Evolutionary conservation across 1,140 invertebrate species (phyloP).

Genomic region (Solenopsis fugax): DNA sequence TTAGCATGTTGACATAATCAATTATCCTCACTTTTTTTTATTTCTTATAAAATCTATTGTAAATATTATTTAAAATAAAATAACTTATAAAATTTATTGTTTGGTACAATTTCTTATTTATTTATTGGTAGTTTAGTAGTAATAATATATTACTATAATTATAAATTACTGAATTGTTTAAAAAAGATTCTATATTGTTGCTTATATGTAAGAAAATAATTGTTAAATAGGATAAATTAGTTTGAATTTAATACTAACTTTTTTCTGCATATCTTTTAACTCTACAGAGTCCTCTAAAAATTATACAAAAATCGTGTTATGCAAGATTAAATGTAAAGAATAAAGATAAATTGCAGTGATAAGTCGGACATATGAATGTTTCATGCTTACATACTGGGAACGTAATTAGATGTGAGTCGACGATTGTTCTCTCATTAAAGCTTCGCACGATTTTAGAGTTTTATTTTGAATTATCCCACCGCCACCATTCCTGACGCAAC

Average conservation of each 20-base stretch:
- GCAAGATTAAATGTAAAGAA: background rate
- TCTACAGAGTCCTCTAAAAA: background rate
- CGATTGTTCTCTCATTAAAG: conserved; percentile 1
- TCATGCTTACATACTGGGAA: background rate
- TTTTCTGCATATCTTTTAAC: too few species aligned
- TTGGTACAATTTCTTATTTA: too few species aligned
- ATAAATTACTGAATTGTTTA: too few species aligned
- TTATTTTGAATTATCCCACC: conserved; percentile 28
- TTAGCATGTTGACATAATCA: background rate
- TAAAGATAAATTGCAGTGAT: background rate
- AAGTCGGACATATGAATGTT: background rate
- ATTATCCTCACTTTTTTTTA: background rate
- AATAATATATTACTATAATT: too few species aligned
- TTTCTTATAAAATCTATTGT: too few species aligned
- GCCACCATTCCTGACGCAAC: background rate
- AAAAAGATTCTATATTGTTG: too few species aligned
- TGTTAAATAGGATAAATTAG: too few species aligned
- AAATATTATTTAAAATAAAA: too few species aligned
- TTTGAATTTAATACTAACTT: too few species aligned
- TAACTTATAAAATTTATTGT: too few species aligned
- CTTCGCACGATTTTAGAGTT: conserved; percentile 19
- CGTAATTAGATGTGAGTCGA: background rate
- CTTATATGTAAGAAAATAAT: too few species aligned
- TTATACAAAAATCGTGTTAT: background rate
- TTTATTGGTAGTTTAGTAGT: too few species aligned